Evolutionary conservation across 2,113 vertebrate species (phyloP).

Genomic region (Phaethornis superciliosus): DNA sequence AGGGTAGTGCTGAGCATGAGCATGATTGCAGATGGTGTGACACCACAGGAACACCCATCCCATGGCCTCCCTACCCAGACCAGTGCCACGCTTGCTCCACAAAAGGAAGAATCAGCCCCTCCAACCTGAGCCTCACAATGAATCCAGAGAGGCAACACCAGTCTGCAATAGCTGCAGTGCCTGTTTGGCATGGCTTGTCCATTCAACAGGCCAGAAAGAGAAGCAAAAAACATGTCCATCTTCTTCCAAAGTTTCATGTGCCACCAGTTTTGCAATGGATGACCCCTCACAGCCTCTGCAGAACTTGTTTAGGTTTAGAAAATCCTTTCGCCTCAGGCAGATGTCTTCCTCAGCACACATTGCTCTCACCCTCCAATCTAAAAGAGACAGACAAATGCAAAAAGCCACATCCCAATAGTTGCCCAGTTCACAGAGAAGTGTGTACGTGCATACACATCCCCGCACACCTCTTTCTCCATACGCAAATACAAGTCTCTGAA

Average conservation of each 20-base stretch:
- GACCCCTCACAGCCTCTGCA: neutral
- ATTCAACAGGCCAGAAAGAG: neutral
- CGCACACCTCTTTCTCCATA: neutral
- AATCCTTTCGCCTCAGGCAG: neutral
- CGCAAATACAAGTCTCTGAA: neutral
- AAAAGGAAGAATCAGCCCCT: neutral
- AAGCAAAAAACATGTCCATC: neutral
- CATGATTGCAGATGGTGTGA: neutral
- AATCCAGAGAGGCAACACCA: neutral
- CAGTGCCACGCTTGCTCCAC: neutral
- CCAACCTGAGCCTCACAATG: neutral
- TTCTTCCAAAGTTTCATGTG: neutral
- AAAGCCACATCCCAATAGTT: neutral
- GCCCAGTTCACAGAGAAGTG: fast-evolving
- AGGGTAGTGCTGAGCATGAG: neutral
- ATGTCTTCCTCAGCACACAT: neutral
- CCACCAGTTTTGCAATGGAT: neutral
- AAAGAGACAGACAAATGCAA: neutral
- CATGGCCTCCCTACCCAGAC: neutral
- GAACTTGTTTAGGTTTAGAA: neutral
- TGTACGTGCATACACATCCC: fast-evolving
- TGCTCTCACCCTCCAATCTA: neutral
- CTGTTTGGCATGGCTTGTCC: neutral
- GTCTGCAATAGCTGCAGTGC: neutral
- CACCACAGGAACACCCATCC: neutral